Evolutionary conservation across 2,888 invertebrate species (phyloP).

Genomic region (Cheilosia vernalis): DNA sequence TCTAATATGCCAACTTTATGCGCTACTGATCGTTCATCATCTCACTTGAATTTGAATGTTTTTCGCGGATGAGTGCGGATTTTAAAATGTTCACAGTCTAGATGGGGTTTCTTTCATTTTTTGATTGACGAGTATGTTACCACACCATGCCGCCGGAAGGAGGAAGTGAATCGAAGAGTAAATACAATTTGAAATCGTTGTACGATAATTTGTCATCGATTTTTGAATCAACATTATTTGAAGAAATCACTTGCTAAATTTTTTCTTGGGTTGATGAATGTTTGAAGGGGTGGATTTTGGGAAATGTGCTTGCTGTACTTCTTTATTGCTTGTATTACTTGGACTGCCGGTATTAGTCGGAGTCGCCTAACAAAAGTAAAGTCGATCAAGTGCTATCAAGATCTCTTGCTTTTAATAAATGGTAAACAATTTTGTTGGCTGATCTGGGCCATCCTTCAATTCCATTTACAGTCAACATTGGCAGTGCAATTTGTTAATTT

Average conservation of each 20-base stretch:
- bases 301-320: no score
- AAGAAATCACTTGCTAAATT: conserved; percentile 10
- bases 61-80: conserved; percentile 37
- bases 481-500: conserved; percentile 39
- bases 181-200: conserved; percentile 27
- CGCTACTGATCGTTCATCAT: conserved; percentile 61
- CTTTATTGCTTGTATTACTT: no score
- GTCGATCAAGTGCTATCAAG: not conserved
- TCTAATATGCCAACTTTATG: conserved; percentile 51
- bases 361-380: no score
- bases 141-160: not conserved
- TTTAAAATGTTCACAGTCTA: conserved; percentile 7
- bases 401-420: conserved; percentile 15
- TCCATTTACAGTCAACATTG: conserved; percentile 19
- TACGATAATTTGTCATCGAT: conserved; percentile 32
- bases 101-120: conserved; percentile 22
- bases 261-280: no score
- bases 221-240: conserved; percentile 21
- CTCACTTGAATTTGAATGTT: conserved; percentile 42
- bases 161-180: conserved; percentile 36
- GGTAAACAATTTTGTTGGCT: conserved; percentile 21
- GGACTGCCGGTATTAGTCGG: no score
- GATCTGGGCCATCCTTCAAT: conserved; percentile 37
- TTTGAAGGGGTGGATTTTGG: no score
- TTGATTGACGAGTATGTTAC: not conserved